These are phyloP conservation scores for Cossypha dichroa DNA, from an alignment of 2,797 vertebrate genomes.

Conservation along the genomic window DNA sequence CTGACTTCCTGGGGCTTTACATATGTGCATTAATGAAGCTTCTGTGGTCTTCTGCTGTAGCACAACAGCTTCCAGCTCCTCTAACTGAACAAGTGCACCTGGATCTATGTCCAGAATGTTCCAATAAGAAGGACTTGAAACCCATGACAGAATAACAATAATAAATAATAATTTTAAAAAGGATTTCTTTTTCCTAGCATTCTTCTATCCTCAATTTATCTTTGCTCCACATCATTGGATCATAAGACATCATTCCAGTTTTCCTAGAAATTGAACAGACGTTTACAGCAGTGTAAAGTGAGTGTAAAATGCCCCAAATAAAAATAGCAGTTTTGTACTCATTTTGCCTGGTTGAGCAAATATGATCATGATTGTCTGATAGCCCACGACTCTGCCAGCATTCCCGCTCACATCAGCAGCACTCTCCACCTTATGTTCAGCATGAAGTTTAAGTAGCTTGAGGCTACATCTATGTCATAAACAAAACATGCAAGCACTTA, in stretches of 20 bases:
- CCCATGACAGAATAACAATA: background rate
- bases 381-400: background rate
- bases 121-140: background rate
- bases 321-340: background rate
- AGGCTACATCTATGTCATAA: background rate
- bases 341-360: constrained; percentile 20
- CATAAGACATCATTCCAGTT: background rate
- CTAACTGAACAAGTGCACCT: background rate
- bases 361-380: background rate
- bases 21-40: background rate
- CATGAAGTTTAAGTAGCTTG: background rate
- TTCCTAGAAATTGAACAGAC: constrained; percentile 9
- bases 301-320: background rate
- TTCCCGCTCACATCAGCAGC: background rate
- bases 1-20: background rate
- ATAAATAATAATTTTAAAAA: background rate
- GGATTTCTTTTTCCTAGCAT: accelerated
- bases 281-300: background rate
- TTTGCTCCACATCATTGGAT: background rate
- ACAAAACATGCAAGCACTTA: background rate
- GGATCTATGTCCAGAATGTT: background rate
- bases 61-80: background rate
- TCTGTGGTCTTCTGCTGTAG: background rate
- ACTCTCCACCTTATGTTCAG: background rate
- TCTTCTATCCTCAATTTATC: background rate